Base-by-base conservation (phyloP, 2,797 vertebrate genomes). In the Oceanodroma leucorhoa region DNA sequence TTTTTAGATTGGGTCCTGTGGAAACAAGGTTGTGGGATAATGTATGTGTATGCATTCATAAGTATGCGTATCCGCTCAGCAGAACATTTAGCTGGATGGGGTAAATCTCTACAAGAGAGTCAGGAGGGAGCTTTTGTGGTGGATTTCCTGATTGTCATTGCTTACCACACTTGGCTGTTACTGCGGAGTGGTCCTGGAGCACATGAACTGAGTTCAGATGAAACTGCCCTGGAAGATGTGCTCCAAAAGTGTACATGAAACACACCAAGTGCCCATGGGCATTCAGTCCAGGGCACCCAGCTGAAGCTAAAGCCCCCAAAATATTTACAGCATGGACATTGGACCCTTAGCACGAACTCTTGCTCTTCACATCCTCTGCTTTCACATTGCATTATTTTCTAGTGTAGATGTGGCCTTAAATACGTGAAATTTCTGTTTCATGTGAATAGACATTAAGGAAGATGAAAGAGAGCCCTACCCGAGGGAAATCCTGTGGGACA, bases 301-400 rank as follows among this genome's bases (percentile, higher is more conserved):
- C 10, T 70, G 66, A 79, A 86, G 21, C 20, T 79, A 60, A 24
- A 2, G 3, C 10, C 19, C 22, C 23, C 6, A 2, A 5, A 48
- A 53, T 55, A 60, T 73, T 75, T 91, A 38, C 9, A 36, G 13
- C 22, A 10, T 41, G 26, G 23, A 32, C 11, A 15, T 2, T 30
- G 24, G 17, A 53, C 32, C 7, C 15, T 82, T 54, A 50, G 46
- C 30, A 46, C 0, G 0, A 2, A 2, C 13, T 71, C 23, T 45
- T 64, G 36, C n/a, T 87, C 54, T 92, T 84, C 58, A 65, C 10
- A 40, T 48, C 53, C 29, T 89, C 20, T 66, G 13, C 53, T 80
- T 57, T 71, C n/a, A 69, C 38, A 8, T 2, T 43, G 16, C 17
- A 10, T 60, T 73, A 13, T 88, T 86, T 87, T 46, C 48, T 73